Conservation (phyloP, 2,113 vertebrate species). For the Noctilio leporinus region DNA sequence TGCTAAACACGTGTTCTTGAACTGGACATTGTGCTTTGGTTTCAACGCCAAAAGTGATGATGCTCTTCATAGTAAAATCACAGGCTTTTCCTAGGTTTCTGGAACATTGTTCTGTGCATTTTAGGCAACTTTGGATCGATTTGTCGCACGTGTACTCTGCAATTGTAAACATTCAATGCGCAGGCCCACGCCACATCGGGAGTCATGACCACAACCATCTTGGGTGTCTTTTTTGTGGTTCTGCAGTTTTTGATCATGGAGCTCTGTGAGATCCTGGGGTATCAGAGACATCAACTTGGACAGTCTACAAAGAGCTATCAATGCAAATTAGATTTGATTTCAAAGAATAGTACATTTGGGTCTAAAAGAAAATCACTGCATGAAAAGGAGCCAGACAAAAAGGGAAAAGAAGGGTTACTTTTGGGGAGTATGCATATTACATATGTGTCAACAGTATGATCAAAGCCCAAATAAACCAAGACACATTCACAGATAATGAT, state of each 20-base stretch:
- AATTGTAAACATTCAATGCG: neutral
- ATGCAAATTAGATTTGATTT: neutral
- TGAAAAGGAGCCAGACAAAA: neutral
- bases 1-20: neutral
- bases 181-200: neutral
- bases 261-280: neutral
- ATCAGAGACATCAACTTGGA: neutral
- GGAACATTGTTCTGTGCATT: neutral
- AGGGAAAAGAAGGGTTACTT: neutral
- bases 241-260: neutral
- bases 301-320: neutral
- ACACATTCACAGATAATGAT: neutral
- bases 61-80: neutral
- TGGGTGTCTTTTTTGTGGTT: neutral
- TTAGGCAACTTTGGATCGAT: neutral
- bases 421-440: too few species aligned
- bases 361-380: neutral
- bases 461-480: neutral
- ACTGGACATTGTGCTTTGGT: neutral
- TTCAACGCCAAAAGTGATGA: neutral
- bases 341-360: neutral
- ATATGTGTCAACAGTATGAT: neutral
- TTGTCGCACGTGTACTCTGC: neutral
- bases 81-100: neutral
- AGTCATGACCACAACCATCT: neutral